Evolutionary conservation across 30 jellyfish, hydroid and myxozoan genomes (phyloP), one percentile per base, ranked within the genome.

Genomic region (Calvadosia cruxmelitensis): DNA sequence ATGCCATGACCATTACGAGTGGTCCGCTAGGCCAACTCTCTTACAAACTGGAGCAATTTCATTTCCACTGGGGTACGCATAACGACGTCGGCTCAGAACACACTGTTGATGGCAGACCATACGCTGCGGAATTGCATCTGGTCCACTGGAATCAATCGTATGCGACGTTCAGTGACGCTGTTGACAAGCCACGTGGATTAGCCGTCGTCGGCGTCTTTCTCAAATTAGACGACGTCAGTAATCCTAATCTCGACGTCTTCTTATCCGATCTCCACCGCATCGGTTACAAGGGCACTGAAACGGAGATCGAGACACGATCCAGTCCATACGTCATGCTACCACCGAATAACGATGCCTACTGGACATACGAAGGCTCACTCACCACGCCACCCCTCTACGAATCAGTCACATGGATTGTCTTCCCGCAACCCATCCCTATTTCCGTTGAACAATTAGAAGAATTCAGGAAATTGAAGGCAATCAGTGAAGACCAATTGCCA

Each of bases 141-240:
- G 78, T 69, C 27, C 76, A 35, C 76, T 69, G 76, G 77, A 69
- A 69, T 69, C 26, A 48, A 48, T 20, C 25, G 36, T 69, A 69
- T 69, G 76, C n/a, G 3, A 69, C n/a, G 16, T 52, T 69, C 27
- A 42, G 36, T 10, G n/a, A 52, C 12, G 78, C 78, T 15, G 31
- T n/a, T 26, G 76, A 33, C 24, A 69, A 42, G 23, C 33, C 76
- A 20, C 24, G 36, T 42, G 78, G 78, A 10, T 42, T 69, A 10
- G 78, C 78, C 10, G 78, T 69, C 25, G 20, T 69, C 12, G 78
- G 78, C 16, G 75, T 69, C n/a, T 69, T 69, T 42, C 75, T 69
- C 36, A 42, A 34, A 15, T 12, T 32, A 13, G n/a, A 15, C 13
- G 36, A 35, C 36, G 13, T 10, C 3, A 15, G 66, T 12, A 23